Evolutionary conservation across 1,140 invertebrate species (phyloP).

Genomic region (Camponotus vicinus): DNA sequence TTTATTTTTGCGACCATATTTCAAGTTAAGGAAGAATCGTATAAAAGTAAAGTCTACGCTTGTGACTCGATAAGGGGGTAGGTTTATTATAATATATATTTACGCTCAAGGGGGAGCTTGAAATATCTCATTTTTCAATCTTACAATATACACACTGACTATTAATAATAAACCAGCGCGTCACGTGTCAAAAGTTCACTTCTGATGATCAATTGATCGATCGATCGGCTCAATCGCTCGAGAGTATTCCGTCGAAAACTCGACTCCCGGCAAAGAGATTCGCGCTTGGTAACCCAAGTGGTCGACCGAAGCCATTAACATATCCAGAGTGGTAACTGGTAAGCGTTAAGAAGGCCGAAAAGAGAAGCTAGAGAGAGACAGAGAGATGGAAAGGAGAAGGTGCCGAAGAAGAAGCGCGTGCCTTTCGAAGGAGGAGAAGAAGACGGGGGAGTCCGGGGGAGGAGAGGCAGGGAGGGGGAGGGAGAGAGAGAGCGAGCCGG

Average conservation of each 20-base stretch:
- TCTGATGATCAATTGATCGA: neutral
- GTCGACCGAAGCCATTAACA: conserved; percentile 52
- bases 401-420: conserved; percentile 57
- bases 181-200: neutral
- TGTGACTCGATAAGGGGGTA: too few species aligned
- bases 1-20: neutral
- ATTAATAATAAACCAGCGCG: neutral
- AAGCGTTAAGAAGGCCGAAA: conserved; percentile 27
- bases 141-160: neutral
- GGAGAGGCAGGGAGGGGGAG: neutral
- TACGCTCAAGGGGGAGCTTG: too few species aligned
- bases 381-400: neutral
- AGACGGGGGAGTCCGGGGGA: neutral
- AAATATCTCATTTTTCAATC: neutral
- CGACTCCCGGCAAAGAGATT: conserved; percentile 8
- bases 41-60: too few species aligned
- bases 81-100: too few species aligned
- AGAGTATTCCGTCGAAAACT: conserved; percentile 3
- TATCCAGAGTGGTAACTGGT: conserved; percentile 48
- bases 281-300: conserved; percentile 48
- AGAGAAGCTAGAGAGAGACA: neutral
- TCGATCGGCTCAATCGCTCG: neutral
- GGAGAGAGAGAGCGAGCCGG: neutral
- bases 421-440: conserved; percentile 8
- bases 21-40: neutral